Evolutionary conservation across 1,140 invertebrate genomes (phyloP), one percentile per base, ranked within the genome.

Genomic region (Tetramorium parvispinum): DNA sequence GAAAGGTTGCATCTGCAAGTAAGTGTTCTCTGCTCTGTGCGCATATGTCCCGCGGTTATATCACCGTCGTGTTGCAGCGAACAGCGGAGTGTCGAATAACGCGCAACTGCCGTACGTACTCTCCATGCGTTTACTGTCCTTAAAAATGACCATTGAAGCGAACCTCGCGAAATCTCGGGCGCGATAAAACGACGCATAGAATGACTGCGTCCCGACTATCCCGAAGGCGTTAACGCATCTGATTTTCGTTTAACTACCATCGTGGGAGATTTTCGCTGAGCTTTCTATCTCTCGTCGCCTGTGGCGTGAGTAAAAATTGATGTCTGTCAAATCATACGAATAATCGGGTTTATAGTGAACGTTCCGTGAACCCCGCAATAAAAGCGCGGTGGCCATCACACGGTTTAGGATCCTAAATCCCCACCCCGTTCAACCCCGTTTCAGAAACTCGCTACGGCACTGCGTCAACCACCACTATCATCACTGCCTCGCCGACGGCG

Each of bases 401-500:
- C 59, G 59, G 61, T 66, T 89, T 53, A 61, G 70, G 53, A 75
- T 49, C 49, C 65, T 21, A 59, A 46, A 63, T 78, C 82, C 73
- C 71, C 82, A 85, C 32, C 73, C 73, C 59, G 40, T 55, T 75
- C 27, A 57, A 77, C 21, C 76, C 75, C 46, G 53, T 83, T 75
- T 61, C 70, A 85, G 32, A 46, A 59, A 79, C n/a, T 87, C 43
- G 59, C 70, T 85, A 91, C 89, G 88, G 77, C 85, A 92, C 92
- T 92, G 91, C 86, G 89, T 66, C 90, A 90, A 83, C 88, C 85
- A 86, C 79, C 63, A 82, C 78, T 53, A 68, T 37, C 78, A 82
- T 40, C 51, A 37, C 76, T 18, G 63, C 77, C 77, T 76, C 87
- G 65, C 68, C 88, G 73, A 66, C 85, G 76, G 81, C 77, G 79